These are phyloP conservation scores for Baryphthengus martii DNA, from an alignment of 2,113 vertebrate genomes.

Conservation along the genomic window DNA sequence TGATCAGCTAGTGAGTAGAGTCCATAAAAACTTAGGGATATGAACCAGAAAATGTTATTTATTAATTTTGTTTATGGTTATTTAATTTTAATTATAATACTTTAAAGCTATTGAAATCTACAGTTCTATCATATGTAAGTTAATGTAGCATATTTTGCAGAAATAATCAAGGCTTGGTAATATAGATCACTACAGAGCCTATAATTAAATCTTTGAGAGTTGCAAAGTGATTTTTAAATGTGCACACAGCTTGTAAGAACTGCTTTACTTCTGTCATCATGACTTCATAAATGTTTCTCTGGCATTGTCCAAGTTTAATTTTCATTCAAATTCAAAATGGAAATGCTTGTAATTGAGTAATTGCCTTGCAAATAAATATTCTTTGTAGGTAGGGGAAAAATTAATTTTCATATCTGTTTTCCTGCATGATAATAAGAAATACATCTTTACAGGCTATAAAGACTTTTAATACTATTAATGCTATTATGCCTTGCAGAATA, in stretches of 20 bases:
- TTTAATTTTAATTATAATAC: slow-evolving; percentile 45
- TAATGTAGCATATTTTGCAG: slow-evolving; percentile 2
- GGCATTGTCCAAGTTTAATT: neutral
- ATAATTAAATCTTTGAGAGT: neutral
- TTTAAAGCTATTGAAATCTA: slow-evolving; percentile 12
- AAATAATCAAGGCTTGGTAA: slow-evolving; percentile 11
- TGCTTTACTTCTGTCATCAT: neutral
- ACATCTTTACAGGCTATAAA: neutral
- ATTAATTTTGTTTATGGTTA: slow-evolving; percentile 26
- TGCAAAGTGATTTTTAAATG: slow-evolving; percentile 9
- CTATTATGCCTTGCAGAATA: neutral
- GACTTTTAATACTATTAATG: neutral
- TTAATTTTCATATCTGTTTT: neutral
- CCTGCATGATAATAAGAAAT: neutral
- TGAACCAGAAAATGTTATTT: neutral
- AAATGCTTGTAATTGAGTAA: neutral
- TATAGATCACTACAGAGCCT: neutral
- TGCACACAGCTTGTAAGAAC: neutral
- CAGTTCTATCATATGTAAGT: neutral
- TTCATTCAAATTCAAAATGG: neutral
- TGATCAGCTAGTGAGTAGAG: neutral
- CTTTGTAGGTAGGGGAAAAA: neutral
- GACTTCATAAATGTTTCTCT: neutral
- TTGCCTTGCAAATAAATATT: neutral
- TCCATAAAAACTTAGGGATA: neutral